A percentile compares a stretch with the other conserved stretches of the same genome.
Conservation (phyloP, 2,888 invertebrate species). For the Sphecodes monilicornis region DNA sequence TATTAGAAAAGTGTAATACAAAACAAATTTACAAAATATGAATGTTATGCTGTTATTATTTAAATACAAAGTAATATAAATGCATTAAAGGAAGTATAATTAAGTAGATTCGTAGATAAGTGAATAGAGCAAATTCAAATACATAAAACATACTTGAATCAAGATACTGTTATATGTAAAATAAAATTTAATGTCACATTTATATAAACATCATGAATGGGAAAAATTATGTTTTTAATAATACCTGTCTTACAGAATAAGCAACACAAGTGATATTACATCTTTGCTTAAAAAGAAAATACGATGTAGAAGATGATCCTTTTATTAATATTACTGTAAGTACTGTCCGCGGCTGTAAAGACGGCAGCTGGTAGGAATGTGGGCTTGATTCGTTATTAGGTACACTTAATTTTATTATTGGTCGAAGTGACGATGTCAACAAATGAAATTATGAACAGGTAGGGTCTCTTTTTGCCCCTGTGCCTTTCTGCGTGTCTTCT, state of each 20-base stretch:
- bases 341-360: not conserved
- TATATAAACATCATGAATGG: conserved; percentile 1
- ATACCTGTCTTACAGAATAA: not conserved
- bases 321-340: conserved; percentile 6
- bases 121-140: conserved; percentile 2
- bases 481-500: not conserved
- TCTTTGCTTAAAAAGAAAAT: not conserved
- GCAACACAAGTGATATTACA: not conserved
- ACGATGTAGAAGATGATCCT: not conserved
- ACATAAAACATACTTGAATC: not conserved
- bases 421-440: not conserved
- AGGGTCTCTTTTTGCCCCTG: no score
- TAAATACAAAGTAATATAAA: conserved; percentile 21
- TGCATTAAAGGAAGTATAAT: conserved; percentile 15
- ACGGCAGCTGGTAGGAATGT: not conserved
- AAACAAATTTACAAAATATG: conserved; percentile 10
- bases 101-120: not conserved
- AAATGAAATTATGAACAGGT: not conserved
- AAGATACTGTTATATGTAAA: not conserved
- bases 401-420: not conserved
- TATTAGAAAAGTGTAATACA: conserved; percentile 4
- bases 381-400: not conserved
- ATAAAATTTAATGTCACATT: not conserved
- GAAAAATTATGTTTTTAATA: not conserved
- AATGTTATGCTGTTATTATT: not conserved